phyloP scores from a whole-genome alignment of 2,113 vertebrate genomes.

The Ageneiosus marmoratus region DNA sequence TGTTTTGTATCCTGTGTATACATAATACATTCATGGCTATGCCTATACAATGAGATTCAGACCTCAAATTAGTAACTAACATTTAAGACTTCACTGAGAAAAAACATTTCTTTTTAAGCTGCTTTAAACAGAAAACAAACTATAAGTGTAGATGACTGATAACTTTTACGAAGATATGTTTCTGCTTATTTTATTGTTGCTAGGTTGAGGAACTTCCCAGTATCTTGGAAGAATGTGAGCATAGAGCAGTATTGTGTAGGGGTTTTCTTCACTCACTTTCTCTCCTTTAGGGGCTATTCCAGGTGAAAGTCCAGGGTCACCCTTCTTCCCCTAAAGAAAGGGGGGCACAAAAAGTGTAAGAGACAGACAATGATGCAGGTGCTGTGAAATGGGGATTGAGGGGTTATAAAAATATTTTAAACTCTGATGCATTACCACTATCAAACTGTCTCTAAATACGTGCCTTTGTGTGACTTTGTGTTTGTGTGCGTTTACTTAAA shows the following conservation, averaged over 20 bases:
- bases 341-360: slow-evolving; percentile 23
- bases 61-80: too few species aligned
- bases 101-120: background rate
- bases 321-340: slow-evolving; percentile 85
- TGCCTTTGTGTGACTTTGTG: background rate
- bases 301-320: slow-evolving; percentile 91
- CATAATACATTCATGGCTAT: background rate
- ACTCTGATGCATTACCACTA: background rate
- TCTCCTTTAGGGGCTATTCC: slow-evolving; percentile 86
- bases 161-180: background rate
- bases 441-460: background rate
- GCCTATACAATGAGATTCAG: background rate
- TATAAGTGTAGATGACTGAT: background rate
- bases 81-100: background rate
- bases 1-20: background rate
- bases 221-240: background rate
- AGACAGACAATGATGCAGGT: slow-evolving; percentile 47
- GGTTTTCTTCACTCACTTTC: slow-evolving; percentile 77
- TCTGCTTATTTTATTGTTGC: background rate
- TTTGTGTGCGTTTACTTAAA: background rate
- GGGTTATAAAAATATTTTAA: background rate
- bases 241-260: background rate
- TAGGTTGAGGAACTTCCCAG: background rate
- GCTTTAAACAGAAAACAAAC: background rate
- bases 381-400: background rate